Percentiles rank a stretch among this genome's conserved stretches.
Conservation (phyloP, 2,888 invertebrate genomes). For the Tyria jacobaeae region DNA sequence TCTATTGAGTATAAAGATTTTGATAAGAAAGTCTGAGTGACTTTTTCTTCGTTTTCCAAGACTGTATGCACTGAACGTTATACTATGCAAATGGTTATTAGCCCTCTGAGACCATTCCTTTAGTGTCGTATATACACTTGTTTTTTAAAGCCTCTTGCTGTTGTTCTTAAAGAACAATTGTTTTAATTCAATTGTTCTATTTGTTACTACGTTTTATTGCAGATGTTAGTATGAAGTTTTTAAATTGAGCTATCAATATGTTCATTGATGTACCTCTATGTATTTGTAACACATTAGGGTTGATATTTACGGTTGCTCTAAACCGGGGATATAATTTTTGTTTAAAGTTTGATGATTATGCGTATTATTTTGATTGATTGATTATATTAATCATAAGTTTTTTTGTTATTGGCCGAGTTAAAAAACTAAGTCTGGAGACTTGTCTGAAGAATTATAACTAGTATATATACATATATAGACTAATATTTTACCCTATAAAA, state of each 20-base stretch:
- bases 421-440: no score
- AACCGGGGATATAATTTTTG: no score
- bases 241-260: background rate
- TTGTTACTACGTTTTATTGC: conserved; percentile 29
- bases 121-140: conserved; percentile 9
- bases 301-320: no score
- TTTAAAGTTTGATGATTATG: no score
- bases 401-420: no score
- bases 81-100: conserved; percentile 18
- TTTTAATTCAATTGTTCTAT: conserved; percentile 32
- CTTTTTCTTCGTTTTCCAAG: conserved; percentile 9
- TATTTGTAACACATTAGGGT: background rate
- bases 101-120: conserved; percentile 12
- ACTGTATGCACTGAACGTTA: conserved; percentile 15
- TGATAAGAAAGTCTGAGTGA: conserved; percentile 8
- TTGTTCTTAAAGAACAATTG: conserved; percentile 25
- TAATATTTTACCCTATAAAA: no score
- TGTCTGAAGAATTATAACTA: no score
- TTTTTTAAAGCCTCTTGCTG: conserved; percentile 6
- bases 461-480: no score
- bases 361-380: no score
- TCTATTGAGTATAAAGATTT: conserved; percentile 2
- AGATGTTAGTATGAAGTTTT: conserved; percentile 10
- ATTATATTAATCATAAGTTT: no score
- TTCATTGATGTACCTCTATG: background rate